Evolutionary conservation across 2,888 invertebrate genomes (phyloP).

Genomic region (Drosophila rellima): DNA sequence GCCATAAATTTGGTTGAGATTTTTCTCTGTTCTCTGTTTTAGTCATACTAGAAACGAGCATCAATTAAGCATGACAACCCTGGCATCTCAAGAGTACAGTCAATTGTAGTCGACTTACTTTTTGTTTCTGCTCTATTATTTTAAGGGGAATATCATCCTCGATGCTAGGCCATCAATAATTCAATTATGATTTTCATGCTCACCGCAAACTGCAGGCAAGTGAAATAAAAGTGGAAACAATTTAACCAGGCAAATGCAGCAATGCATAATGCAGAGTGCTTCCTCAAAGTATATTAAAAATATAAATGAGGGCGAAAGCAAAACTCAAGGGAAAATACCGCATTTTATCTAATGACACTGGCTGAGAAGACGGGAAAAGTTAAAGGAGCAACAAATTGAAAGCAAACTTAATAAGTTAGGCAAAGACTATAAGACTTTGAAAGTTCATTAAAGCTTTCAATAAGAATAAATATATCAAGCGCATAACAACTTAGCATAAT

Average conservation of each 20-base stretch:
- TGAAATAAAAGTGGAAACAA: conserved; percentile 32
- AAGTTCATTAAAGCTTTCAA: background rate
- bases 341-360: background rate
- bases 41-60: conserved; percentile 32
- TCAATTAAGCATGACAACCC: conserved; percentile 70
- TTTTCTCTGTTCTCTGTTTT: conserved; percentile 17
- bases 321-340: background rate
- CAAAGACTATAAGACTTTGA: background rate
- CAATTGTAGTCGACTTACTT: conserved; percentile 36
- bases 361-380: background rate
- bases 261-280: conserved; percentile 36
- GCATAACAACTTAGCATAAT: background rate
- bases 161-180: conserved; percentile 62
- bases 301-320: background rate
- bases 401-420: no score
- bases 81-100: conserved; percentile 22
- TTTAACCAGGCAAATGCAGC: conserved; percentile 32
- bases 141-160: conserved; percentile 25
- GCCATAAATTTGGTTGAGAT: conserved; percentile 30
- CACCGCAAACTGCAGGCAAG: conserved; percentile 26
- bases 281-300: conserved; percentile 6
- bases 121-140: conserved; percentile 9
- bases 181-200: conserved; percentile 41
- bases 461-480: background rate
- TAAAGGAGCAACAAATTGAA: no score